phyloP scores from a whole-genome alignment of 2,888 invertebrate species.

The Cephus spinipes region DNA sequence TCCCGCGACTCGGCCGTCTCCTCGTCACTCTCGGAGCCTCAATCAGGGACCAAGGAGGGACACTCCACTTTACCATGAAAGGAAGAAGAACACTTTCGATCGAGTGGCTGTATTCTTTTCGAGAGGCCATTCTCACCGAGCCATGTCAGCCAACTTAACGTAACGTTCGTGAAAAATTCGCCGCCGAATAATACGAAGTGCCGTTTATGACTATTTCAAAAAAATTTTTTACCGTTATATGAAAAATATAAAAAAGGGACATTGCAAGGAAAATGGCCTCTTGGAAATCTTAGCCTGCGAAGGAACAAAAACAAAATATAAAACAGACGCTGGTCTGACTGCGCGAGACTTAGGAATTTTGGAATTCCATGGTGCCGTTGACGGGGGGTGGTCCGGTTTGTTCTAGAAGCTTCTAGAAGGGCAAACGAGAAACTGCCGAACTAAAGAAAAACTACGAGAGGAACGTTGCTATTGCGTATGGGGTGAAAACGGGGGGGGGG shows the following conservation, averaged over 20 bases:
- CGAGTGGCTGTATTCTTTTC: not conserved
- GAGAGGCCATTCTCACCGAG: not conserved
- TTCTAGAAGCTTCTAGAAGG: not conserved
- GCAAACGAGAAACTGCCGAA: not conserved
- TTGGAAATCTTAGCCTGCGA: too few relatives aligned
- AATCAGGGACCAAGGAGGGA: not conserved
- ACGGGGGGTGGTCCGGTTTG: too few relatives aligned
- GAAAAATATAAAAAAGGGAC: too few relatives aligned
- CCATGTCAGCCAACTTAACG: not conserved
- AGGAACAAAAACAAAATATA: too few relatives aligned
- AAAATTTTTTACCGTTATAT: too few relatives aligned
- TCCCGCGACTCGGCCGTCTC: slow-evolving; percentile 1
- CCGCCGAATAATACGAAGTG: too few relatives aligned
- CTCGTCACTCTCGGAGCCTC: not conserved
- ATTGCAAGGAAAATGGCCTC: too few relatives aligned
- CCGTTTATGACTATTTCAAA: too few relatives aligned
- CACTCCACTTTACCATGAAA: not conserved
- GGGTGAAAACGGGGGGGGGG: not conserved
- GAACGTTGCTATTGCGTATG: not conserved
- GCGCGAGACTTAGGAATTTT: too few relatives aligned
- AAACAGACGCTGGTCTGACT: too few relatives aligned
- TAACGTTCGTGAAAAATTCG: not conserved
- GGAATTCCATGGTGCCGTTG: too few relatives aligned
- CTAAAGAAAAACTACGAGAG: not conserved
- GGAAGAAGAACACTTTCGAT: not conserved